Percentiles rank a stretch among this genome's conserved stretches.
Conservation (phyloP, 2,797 vertebrate genomes). For the Diplodus sargus region DNA sequence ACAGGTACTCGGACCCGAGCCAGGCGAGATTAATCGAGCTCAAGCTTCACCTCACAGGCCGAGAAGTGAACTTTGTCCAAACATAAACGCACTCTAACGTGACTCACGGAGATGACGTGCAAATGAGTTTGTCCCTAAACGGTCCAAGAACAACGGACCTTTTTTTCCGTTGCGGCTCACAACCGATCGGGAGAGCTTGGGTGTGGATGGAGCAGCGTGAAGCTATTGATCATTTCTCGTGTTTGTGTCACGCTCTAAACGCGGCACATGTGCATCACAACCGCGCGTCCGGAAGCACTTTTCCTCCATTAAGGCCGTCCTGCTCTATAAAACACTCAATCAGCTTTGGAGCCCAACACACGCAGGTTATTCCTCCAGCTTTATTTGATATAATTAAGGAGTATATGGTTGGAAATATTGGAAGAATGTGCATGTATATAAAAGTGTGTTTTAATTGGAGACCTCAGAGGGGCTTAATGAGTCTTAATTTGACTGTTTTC, state of each 20-base stretch:
- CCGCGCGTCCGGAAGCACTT: slow-evolving; percentile 58
- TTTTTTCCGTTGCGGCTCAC: slow-evolving; percentile 50
- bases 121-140: slow-evolving; percentile 41
- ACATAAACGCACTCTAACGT: slow-evolving; percentile 27
- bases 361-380: slow-evolving; percentile 61
- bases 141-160: slow-evolving; percentile 69
- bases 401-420: slow-evolving; percentile 75
- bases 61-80: slow-evolving; percentile 10
- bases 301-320: slow-evolving; percentile 54
- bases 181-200: slow-evolving; percentile 58
- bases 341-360: slow-evolving; percentile 33
- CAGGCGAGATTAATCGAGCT: slow-evolving; percentile 41
- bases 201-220: slow-evolving; percentile 46
- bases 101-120: slow-evolving; percentile 50
- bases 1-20: slow-evolving; percentile 37
- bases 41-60: slow-evolving; percentile 22
- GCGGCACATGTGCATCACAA: slow-evolving; percentile 59
- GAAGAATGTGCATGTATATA: slow-evolving; percentile 72
- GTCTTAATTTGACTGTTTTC: slow-evolving; percentile 81
- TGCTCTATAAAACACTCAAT: slow-evolving; percentile 57
- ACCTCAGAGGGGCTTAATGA: slow-evolving; percentile 79
- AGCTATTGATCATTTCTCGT: slow-evolving; percentile 69
- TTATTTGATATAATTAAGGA: slow-evolving; percentile 75
- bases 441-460: slow-evolving; percentile 78
- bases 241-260: slow-evolving; percentile 52